These are phyloP conservation scores for Campylomormyrus numenius DNA, from an alignment of 2,113 vertebrate species.

Conservation along the genomic window DNA sequence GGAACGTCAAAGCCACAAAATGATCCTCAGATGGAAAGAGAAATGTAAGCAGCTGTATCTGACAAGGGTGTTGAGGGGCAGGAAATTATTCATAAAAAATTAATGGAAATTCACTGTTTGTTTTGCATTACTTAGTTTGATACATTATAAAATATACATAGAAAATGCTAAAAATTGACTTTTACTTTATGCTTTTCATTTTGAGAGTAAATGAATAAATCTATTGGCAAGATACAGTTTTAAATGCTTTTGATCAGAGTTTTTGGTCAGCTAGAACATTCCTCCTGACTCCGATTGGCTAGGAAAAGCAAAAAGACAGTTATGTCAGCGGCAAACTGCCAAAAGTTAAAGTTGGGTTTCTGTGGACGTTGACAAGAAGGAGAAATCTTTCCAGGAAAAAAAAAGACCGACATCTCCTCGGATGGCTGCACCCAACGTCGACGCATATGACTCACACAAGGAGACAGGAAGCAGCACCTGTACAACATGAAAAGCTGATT, in stretches of 20 bases:
- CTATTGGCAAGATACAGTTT: neutral
- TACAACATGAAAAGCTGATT: neutral
- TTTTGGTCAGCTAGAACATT: neutral
- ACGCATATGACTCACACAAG: neutral
- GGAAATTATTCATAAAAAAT: neutral
- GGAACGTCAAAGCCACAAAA: neutral
- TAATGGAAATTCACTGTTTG: neutral
- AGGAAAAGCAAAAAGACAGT: neutral
- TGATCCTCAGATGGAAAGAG: neutral
- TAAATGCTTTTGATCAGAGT: neutral
- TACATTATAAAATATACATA: neutral
- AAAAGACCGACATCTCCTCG: neutral
- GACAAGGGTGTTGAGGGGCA: neutral
- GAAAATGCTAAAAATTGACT: neutral
- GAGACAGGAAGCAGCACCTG: neutral
- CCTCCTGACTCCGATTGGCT: neutral
- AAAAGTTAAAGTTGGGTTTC: neutral
- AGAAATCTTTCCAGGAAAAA: neutral
- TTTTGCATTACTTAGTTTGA: neutral
- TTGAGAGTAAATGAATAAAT: neutral
- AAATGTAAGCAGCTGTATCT: neutral
- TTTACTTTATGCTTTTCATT: neutral
- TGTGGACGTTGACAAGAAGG: neutral
- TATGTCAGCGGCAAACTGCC: neutral
- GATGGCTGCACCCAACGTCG: neutral